These are phyloP conservation scores for Allophyes oxyacanthae DNA, from an alignment of 2,888 invertebrate species.

Conservation along the genomic window DNA sequence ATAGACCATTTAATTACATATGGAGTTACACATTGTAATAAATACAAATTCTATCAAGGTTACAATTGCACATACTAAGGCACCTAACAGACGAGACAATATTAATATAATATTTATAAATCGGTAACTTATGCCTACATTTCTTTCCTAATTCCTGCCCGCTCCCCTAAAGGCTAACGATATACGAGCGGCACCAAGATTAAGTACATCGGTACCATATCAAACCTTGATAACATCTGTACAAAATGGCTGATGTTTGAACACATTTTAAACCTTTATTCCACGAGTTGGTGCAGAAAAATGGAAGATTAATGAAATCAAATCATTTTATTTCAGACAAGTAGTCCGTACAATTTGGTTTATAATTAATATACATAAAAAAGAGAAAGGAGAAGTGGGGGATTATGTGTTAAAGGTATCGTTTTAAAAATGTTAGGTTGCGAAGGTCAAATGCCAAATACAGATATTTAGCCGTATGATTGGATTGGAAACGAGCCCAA, in stretches of 20 bases:
- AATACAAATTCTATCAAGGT: conserved; percentile 40
- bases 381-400: no score
- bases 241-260: conserved; percentile 3
- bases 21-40: conserved; percentile 13
- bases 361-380: no score
- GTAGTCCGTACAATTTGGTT: no score
- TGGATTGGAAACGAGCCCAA: no score
- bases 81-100: conserved; percentile 56
- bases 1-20: conserved; percentile 10
- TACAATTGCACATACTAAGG: conserved; percentile 58
- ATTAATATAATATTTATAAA: conserved; percentile 46
- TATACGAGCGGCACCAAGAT: conserved; percentile 39
- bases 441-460: no score
- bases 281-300: background rate
- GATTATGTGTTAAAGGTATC: no score
- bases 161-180: conserved; percentile 10
- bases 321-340: no score
- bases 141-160: conserved; percentile 10
- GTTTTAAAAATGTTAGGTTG: no score
- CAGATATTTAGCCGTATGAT: no score
- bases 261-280: conserved; percentile 1
- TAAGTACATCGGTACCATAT: conserved; percentile 51
- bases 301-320: no score
- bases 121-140: conserved; percentile 48
- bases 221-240: conserved; percentile 4